A percentile compares a stretch with the other conserved stretches of the same genome.
These are phyloP conservation scores for Ctenicera cuprea DNA, from an alignment of 2,888 invertebrate genomes.

Conservation along the genomic window DNA sequence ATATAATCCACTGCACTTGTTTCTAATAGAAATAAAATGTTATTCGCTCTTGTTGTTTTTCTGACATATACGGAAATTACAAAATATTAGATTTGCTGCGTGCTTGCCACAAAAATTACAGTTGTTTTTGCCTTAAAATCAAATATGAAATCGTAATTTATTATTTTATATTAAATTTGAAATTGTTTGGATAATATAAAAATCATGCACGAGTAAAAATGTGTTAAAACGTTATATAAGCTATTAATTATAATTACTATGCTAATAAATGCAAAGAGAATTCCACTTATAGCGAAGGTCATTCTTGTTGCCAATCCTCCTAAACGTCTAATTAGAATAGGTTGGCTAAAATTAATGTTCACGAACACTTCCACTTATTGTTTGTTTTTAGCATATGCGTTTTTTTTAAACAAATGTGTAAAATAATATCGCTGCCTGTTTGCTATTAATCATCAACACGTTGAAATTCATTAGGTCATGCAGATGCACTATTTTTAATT, in stretches of 20 bases:
- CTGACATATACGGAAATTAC: too few species aligned
- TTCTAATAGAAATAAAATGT: background rate
- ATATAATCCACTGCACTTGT: slow-evolving; percentile 7
- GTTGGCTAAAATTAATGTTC: slow-evolving; percentile 54
- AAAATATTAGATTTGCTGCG: too few species aligned
- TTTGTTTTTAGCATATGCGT: slow-evolving; percentile 13
- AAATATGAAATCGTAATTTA: too few species aligned
- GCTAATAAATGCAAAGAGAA: slow-evolving; percentile 66
- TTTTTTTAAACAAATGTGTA: background rate
- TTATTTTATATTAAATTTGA: background rate
- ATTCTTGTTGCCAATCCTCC: slow-evolving; percentile 63
- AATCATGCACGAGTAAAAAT: slow-evolving; percentile 1
- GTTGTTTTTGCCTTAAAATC: too few species aligned
- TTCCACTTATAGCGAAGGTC: slow-evolving; percentile 65
- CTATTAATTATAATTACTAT: slow-evolving; percentile 63
- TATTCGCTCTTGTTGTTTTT: too few species aligned
- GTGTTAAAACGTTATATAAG: slow-evolving; percentile 65
- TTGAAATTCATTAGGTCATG: too few species aligned
- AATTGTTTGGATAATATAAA: background rate
- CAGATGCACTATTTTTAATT: too few species aligned
- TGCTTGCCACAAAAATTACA: too few species aligned
- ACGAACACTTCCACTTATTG: slow-evolving; percentile 14
- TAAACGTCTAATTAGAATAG: slow-evolving; percentile 64
- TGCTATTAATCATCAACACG: background rate
- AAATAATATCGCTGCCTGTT: background rate